phyloP scores from a whole-genome alignment of 2,888 invertebrate genomes.

The Netelia melanura region DNA sequence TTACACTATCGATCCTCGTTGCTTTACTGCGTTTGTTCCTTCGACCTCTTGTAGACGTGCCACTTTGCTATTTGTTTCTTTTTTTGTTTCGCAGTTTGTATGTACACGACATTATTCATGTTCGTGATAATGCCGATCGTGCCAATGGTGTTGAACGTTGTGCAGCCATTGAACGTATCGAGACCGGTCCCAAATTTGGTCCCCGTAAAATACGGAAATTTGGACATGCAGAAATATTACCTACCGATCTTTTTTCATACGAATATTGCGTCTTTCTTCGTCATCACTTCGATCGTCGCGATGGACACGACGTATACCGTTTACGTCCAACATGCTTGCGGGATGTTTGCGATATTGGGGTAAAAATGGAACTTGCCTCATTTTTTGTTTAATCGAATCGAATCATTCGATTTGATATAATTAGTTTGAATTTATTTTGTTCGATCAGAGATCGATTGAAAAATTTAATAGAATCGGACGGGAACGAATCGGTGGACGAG shows the following conservation, averaged over 20 bases:
- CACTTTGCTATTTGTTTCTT: not conserved
- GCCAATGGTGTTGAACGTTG: conserved; percentile 54
- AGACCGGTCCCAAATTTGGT: conserved; percentile 30
- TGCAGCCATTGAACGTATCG: conserved; percentile 63
- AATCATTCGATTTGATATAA: no score
- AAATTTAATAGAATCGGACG: conserved; percentile 11
- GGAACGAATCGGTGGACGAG: not conserved
- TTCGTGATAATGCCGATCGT: conserved; percentile 55
- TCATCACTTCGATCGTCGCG: conserved; percentile 48
- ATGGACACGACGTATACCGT: conserved; percentile 55
- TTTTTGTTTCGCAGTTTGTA: conserved; percentile 41
- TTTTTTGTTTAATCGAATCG: not conserved
- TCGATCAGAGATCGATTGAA: conserved; percentile 39
- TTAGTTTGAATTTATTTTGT: not conserved
- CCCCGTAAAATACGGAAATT: conserved; percentile 49
- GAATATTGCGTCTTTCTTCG: conserved; percentile 13
- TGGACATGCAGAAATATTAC: conserved; percentile 51
- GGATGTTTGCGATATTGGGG: conserved; percentile 58
- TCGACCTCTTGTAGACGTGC: not conserved
- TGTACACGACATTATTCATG: conserved; percentile 59
- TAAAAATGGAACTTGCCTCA: not conserved
- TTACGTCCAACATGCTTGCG: conserved; percentile 65
- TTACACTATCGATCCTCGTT: not conserved
- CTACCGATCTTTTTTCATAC: conserved; percentile 52
- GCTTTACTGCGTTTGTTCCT: not conserved